Evolutionary conservation across 2,888 invertebrate species (phyloP).

Genomic region (Ecliptopera silaceata): DNA sequence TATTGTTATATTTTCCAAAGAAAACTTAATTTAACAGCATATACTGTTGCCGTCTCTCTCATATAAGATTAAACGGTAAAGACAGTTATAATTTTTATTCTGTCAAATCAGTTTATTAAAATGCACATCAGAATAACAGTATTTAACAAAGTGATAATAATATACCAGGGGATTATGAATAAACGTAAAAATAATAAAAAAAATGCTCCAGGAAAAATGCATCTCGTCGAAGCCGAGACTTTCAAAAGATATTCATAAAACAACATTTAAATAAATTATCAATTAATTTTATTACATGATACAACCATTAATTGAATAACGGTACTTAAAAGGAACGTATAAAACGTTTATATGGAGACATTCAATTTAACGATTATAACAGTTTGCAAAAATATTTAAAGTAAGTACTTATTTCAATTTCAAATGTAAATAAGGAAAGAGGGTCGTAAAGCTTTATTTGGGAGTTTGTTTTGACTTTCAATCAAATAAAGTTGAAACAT

Average conservation of each 20-base stretch:
- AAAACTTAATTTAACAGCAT: too few species aligned
- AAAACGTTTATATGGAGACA: constrained; percentile 22
- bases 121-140: too few species aligned
- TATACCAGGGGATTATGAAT: too few species aligned
- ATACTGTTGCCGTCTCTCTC: too few species aligned
- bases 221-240: background rate
- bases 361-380: constrained; percentile 27
- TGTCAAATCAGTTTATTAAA: too few species aligned
- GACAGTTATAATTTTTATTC: too few species aligned
- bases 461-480: background rate
- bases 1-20: too few species aligned
- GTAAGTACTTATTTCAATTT: constrained; percentile 40
- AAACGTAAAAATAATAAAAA: too few species aligned
- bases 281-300: constrained; percentile 9
- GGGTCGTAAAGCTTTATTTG: background rate
- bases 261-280: background rate
- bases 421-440: constrained; percentile 28
- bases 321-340: constrained; percentile 18
- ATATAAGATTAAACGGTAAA: too few species aligned
- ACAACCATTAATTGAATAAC: constrained; percentile 12
- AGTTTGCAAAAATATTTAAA: constrained; percentile 24
- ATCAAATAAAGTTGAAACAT: too few species aligned
- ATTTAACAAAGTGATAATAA: too few species aligned
- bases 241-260: background rate
- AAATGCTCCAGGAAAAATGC: background rate